These are phyloP conservation scores for Jordanella pulchra DNA, from an alignment of 2,797 vertebrate genomes.

Conservation along the genomic window DNA sequence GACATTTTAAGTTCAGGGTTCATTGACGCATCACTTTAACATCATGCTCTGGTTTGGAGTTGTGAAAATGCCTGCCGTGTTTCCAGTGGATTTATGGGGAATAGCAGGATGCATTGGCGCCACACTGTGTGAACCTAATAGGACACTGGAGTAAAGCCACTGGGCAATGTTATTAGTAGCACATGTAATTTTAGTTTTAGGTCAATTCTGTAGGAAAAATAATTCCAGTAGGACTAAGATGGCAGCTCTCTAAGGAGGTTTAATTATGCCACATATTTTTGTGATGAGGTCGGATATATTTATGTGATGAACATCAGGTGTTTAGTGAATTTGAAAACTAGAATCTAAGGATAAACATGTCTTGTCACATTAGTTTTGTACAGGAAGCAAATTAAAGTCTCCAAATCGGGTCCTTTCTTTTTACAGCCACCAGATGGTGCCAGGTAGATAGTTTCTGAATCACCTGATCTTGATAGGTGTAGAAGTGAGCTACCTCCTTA, in stretches of 20 bases:
- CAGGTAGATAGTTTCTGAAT: neutral
- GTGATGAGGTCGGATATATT: neutral
- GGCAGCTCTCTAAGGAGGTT: neutral
- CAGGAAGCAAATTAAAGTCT: neutral
- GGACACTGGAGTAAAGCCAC: neutral
- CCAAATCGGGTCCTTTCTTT: neutral
- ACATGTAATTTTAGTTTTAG: conserved; percentile 4
- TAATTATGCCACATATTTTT: neutral
- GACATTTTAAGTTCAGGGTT: neutral
- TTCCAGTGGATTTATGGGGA: neutral
- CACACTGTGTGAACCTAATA: neutral
- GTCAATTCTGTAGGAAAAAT: conserved; percentile 2
- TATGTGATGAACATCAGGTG: no score
- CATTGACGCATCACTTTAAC: no score
- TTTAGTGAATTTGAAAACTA: neutral
- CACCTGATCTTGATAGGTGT: neutral
- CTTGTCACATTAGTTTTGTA: neutral
- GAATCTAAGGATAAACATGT: neutral
- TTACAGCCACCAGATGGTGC: conserved; percentile 21
- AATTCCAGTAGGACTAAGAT: neutral
- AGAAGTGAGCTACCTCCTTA: no score
- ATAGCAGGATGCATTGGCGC: neutral
- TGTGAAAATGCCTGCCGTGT: neutral
- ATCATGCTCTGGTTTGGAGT: neutral
- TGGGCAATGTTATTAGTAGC: conserved; percentile 3